A percentile compares a stretch with the other conserved stretches of the same genome.
phyloP scores from a whole-genome alignment of 2,113 vertebrate genomes.

The Circaetus gallicus region DNA sequence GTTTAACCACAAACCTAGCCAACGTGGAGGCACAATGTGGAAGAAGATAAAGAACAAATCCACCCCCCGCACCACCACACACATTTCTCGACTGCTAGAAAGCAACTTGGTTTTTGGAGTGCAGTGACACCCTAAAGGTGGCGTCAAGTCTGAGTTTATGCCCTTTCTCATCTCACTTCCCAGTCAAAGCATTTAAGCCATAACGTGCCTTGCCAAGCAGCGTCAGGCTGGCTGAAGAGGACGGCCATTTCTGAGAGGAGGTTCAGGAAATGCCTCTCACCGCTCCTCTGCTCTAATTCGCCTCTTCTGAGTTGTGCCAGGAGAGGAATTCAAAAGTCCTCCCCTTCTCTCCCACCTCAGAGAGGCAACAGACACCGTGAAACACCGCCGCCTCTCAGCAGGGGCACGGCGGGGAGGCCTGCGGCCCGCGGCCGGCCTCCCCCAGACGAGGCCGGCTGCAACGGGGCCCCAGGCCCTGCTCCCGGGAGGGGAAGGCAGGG shows the following conservation, averaged over 20 bases:
- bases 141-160: neutral
- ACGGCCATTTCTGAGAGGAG: neutral
- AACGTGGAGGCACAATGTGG: neutral
- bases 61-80: no score
- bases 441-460: neutral
- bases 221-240: neutral
- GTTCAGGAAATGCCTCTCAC: neutral
- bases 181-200: neutral
- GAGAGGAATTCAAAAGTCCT: neutral
- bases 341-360: neutral
- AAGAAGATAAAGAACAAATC: neutral
- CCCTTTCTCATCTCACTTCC: neutral
- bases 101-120: neutral
- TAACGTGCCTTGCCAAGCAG: neutral
- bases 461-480: fast-evolving
- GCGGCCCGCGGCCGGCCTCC: neutral
- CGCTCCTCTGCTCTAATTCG: neutral
- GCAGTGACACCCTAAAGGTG: neutral
- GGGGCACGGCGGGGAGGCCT: neutral
- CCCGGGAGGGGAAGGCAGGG: neutral
- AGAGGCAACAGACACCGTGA: neutral
- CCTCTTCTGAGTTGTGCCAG: neutral
- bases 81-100: neutral
- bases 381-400: neutral
- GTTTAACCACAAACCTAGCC: neutral